Percentiles rank a stretch among this genome's conserved stretches.
phyloP scores from a whole-genome alignment of 1,140 invertebrate genomes.

The Pogonognathellus flavescens region DNA sequence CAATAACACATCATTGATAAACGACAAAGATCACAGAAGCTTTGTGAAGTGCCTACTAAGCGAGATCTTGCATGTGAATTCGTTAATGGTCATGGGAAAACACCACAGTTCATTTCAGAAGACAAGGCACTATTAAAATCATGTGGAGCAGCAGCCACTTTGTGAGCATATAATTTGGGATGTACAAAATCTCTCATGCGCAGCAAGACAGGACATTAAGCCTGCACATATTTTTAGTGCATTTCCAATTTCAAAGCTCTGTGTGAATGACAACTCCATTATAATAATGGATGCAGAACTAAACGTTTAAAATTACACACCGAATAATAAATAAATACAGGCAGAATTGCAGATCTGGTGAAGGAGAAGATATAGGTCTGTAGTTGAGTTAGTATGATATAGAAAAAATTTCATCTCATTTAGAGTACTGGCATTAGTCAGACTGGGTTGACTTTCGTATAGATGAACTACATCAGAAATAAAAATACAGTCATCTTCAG shows the following conservation, averaged over 20 bases:
- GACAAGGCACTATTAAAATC: constrained; percentile 35
- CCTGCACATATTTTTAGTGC: constrained; percentile 1
- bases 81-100: constrained; percentile 20
- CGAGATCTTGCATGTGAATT: background rate
- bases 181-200: constrained; percentile 22
- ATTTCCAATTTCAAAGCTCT: constrained; percentile 6
- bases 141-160: constrained; percentile 22
- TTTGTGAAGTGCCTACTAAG: too few relatives aligned
- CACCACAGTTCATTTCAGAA: constrained; percentile 10
- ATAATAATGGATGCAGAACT: constrained; percentile 37
- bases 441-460: too few relatives aligned
- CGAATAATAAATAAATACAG: constrained; percentile 12
- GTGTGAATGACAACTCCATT: constrained; percentile 23
- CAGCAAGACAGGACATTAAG: constrained; percentile 2
- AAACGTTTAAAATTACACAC: constrained; percentile 1
- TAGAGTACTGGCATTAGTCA: too few relatives aligned
- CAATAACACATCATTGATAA: background rate
- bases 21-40: too few relatives aligned
- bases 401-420: too few relatives aligned
- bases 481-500: too few relatives aligned
- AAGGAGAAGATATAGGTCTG: too few relatives aligned
- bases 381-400: too few relatives aligned
- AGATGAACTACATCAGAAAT: too few relatives aligned
- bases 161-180: constrained; percentile 34
- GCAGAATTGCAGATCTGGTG: background rate